Conservation (phyloP, 2,113 vertebrate species). For the Apteryx mantelli region DNA sequence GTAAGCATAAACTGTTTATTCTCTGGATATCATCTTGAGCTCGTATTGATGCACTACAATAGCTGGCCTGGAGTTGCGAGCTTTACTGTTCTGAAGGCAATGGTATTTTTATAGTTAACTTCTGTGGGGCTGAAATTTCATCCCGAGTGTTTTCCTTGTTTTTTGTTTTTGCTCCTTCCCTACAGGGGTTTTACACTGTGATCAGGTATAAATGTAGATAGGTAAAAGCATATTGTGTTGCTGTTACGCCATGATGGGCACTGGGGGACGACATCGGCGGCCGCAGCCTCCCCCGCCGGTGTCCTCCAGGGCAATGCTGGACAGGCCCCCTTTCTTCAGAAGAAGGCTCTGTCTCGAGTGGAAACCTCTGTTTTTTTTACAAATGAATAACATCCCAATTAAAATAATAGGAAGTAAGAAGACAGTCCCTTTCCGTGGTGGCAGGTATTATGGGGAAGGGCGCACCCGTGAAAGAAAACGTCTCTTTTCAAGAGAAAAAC, state of each 20-base stretch:
- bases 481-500: background rate
- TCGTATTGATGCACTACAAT: background rate
- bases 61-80: background rate
- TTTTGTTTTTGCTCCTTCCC: background rate
- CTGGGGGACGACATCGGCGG: too few species aligned
- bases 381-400: background rate
- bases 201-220: background rate
- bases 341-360: background rate
- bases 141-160: background rate
- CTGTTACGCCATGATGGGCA: too few species aligned
- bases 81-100: background rate
- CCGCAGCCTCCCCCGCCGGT: too few species aligned
- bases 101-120: background rate
- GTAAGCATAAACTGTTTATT: conserved; percentile 10
- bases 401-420: background rate
- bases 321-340: fast-evolving
- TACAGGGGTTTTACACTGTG: fast-evolving
- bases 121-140: background rate
- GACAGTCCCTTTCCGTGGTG: background rate
- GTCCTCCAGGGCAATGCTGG: too few species aligned
- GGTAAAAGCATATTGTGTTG: background rate
- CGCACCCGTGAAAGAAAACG: too few species aligned
- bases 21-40: background rate
- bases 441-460: fast-evolving
- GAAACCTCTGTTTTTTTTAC: background rate